Conservation (phyloP, 2,113 vertebrate species). For the Chionis minor region DNA sequence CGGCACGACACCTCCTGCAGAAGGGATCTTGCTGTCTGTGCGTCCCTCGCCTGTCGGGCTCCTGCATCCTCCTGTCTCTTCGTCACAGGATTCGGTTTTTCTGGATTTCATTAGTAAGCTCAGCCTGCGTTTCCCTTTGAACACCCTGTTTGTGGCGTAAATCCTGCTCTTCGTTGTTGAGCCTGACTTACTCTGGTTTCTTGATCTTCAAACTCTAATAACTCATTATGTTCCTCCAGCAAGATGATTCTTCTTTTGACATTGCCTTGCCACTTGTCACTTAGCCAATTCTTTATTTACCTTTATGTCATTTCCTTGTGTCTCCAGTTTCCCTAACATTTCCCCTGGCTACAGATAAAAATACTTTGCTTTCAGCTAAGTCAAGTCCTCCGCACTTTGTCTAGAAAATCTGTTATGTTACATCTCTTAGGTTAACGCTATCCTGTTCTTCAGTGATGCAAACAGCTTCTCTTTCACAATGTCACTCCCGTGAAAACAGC, state of each 20-base stretch:
- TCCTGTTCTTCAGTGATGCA: neutral
- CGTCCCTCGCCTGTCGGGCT: neutral
- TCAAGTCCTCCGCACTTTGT: neutral
- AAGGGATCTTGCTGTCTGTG: neutral
- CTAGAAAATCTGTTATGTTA: neutral
- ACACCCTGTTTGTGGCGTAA: neutral
- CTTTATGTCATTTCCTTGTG: slow-evolving; percentile 16
- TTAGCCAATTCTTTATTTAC: slow-evolving; percentile 37
- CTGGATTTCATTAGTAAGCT: too few relatives aligned
- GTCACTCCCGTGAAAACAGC: neutral
- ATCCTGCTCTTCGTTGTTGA: neutral
- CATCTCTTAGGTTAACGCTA: fast-evolving
- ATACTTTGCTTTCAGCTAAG: neutral
- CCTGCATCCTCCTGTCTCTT: neutral
- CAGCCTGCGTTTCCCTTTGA: neutral
- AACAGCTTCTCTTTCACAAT: neutral
- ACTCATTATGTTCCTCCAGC: neutral
- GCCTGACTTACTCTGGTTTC: neutral
- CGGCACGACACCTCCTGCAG: fast-evolving
- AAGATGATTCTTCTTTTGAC: neutral
- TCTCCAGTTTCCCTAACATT: neutral
- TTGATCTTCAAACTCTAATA: neutral
- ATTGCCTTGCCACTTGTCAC: slow-evolving; percentile 10
- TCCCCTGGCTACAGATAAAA: slow-evolving; percentile 35
- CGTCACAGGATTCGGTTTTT: neutral